Evolutionary conservation across 2,113 vertebrate species (phyloP), one percentile per base, ranked within the genome.

Genomic region (Petaurus breviceps): DNA sequence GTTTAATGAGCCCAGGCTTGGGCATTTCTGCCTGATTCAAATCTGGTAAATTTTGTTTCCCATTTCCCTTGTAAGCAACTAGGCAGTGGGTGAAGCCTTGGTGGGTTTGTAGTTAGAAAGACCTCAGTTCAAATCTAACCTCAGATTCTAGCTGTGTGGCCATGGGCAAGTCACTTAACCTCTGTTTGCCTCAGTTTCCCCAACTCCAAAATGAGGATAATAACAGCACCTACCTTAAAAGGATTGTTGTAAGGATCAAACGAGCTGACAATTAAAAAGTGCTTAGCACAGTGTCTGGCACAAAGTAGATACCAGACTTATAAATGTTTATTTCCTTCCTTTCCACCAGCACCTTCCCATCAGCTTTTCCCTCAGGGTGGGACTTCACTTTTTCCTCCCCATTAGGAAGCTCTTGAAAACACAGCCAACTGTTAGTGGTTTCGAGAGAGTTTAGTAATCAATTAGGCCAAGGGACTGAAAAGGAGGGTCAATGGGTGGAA

Each of bases 11-110:
- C 97, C 89, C 50, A 92, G 49, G 68, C 90, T 91, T 51, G 96
- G 55, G 47, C 50, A 95, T 91, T 97, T 96, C 22, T 54, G 50
- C 92, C 50, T 90, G 94, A 96, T 92, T 95, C 91, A 89, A 95
- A 92, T 47, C 31, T 25, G 84, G 47, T 90, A 47, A 97, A 96
- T 52, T 50, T n/a, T 61, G 43, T 84, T 84, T 43, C 6, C n/a
- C 19, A 43, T 84, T 84, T 84, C n/a, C 68, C 19, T 43, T 23
- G 19, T 43, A 19, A 84, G 68, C 19, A 84, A 43, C 61, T 19
- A 77, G 68, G 37, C n/a, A 84, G n/a, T n/a, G n/a, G 19, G 22
- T 43, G 23, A 0, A 84, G 19, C 37, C 16, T 68, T 84, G 68
- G n/a, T n/a, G n/a, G n/a, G 7, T 23, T 37, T 84, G 37, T 19